A percentile compares a stretch with the other conserved stretches of the same genome.
phyloP scores from a whole-genome alignment of 2,113 vertebrate species.

The Hippocampus comes region DNA sequence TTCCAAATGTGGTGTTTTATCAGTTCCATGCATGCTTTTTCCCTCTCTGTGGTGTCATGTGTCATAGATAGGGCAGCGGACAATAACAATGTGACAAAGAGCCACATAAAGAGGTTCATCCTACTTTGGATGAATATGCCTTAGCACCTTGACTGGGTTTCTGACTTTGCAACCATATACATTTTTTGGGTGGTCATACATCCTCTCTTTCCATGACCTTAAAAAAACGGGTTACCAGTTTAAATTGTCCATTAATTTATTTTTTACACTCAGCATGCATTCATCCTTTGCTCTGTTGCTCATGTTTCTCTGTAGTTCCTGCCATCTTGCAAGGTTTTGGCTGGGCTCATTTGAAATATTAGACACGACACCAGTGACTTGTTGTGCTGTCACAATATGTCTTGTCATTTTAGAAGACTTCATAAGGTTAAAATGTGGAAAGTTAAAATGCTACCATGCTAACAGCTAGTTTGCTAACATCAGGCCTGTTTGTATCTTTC shows the following conservation, averaged over 20 bases:
- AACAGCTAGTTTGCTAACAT: neutral
- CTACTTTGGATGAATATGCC: slow-evolving; percentile 5
- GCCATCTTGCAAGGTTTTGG: too few relatives aligned
- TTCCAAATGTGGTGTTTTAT: slow-evolving; percentile 39
- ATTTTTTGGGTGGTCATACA: too few relatives aligned
- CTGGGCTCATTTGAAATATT: too few relatives aligned
- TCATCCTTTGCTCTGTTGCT: too few relatives aligned
- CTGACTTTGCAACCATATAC: neutral
- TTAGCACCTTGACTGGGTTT: neutral
- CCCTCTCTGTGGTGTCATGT: slow-evolving; percentile 24
- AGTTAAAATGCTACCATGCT: neutral
- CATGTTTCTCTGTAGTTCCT: too few relatives aligned
- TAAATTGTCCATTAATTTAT: too few relatives aligned
- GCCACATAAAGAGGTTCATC: slow-evolving; percentile 29
- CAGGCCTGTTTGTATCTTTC: neutral
- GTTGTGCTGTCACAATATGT: too few relatives aligned
- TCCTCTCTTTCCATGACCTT: too few relatives aligned
- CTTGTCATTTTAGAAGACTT: too few relatives aligned
- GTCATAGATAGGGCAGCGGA: slow-evolving; percentile 36
- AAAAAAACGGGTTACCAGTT: too few relatives aligned
- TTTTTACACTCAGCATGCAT: too few relatives aligned
- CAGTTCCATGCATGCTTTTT: slow-evolving; percentile 23
- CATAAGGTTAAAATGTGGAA: neutral
- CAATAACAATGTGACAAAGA: slow-evolving; percentile 19
- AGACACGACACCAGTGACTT: too few relatives aligned